phyloP scores from a whole-genome alignment of 64 coral and sea anemone species.

The Montipora capricornis region DNA sequence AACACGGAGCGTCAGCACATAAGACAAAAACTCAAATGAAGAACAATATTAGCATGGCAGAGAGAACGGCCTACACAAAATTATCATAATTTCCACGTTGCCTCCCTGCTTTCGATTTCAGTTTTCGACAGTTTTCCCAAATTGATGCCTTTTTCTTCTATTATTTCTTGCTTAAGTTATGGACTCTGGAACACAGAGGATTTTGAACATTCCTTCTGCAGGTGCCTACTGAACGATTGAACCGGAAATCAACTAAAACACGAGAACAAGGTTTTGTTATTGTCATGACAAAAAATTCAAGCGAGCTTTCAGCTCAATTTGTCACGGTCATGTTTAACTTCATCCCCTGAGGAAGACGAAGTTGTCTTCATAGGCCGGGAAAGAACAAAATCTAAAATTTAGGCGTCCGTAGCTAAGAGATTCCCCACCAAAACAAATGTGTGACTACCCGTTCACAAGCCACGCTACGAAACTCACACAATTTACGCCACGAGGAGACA shows the following conservation, averaged over 20 bases:
- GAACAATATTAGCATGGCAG: too few relatives aligned
- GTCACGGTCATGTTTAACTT: not conserved
- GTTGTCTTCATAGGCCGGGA: too few relatives aligned
- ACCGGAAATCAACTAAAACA: slow-evolving; percentile 32
- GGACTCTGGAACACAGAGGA: not conserved
- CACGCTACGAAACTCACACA: slow-evolving; percentile 49
- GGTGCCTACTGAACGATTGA: slow-evolving; percentile 37
- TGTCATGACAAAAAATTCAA: slow-evolving; percentile 24
- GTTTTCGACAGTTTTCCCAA: not conserved
- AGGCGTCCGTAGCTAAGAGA: not conserved
- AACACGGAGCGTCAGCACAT: not conserved
- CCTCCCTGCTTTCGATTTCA: not conserved
- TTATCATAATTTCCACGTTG: not conserved
- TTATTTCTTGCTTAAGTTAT: slow-evolving; percentile 6
- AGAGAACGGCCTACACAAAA: not conserved
- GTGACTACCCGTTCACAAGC: slow-evolving; percentile 14
- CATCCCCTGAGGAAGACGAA: not conserved
- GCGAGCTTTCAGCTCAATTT: not conserved
- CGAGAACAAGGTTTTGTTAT: slow-evolving; percentile 29
- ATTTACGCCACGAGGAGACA: slow-evolving; percentile 33
- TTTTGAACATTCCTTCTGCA: slow-evolving; percentile 47
- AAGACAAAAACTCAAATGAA: too few relatives aligned
- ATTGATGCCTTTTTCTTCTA: not conserved
- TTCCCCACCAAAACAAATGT: not conserved
- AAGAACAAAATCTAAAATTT: not conserved